Percentiles rank a stretch among this genome's conserved stretches.
Conservation (phyloP, 2,113 vertebrate species). For the Motacilla alba region DNA sequence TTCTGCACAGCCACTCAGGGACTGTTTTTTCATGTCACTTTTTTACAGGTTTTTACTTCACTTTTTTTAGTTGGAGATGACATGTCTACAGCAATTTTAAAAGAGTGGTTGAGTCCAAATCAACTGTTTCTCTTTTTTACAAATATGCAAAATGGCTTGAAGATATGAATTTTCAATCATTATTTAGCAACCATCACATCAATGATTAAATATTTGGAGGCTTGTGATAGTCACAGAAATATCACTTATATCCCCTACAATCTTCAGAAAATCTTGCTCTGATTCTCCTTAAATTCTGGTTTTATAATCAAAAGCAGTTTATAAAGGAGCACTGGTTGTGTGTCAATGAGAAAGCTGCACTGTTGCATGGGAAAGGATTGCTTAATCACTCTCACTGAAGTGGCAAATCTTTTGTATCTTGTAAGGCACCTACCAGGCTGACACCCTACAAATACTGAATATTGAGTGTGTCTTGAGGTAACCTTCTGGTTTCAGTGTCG, state of each 20-base stretch:
- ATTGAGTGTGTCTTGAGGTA: not conserved
- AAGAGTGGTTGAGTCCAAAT: not conserved
- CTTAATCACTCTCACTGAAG: not conserved
- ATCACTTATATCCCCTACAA: not conserved
- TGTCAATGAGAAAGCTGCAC: not conserved
- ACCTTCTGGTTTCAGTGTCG: not conserved
- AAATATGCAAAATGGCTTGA: not conserved
- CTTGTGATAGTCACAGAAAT: not conserved
- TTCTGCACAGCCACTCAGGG: not conserved
- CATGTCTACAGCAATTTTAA: not conserved
- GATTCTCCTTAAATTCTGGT: not conserved
- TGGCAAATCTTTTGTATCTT: not conserved
- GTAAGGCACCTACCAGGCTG: not conserved
- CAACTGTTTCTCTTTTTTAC: not conserved
- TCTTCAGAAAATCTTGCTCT: not conserved
- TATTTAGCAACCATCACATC: not conserved
- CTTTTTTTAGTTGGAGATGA: not conserved
- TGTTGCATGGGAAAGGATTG: not conserved
- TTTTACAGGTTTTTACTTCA: not conserved
- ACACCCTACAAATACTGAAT: not conserved
- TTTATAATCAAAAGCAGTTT: not conserved
- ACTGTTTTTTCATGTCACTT: not conserved
- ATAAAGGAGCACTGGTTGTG: not conserved
- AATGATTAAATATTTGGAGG: not conserved
- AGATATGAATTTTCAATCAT: not conserved